Conservation (phyloP, 2,113 vertebrate genomes). For the Anolis sagrei region DNA sequence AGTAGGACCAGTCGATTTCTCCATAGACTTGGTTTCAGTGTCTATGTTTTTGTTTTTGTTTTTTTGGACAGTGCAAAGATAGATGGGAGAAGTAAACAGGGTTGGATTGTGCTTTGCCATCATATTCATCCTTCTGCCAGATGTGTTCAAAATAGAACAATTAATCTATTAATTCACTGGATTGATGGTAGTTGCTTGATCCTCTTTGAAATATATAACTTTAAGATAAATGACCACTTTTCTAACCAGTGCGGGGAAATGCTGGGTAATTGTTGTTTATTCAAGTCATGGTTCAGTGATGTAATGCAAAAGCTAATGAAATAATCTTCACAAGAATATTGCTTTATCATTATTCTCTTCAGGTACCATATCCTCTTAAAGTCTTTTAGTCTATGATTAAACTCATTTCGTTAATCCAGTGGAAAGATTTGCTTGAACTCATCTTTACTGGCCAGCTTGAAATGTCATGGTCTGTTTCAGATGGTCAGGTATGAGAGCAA, state of each 20-base stretch:
- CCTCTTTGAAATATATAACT: background rate
- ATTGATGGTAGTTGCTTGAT: no score
- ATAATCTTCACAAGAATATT: background rate
- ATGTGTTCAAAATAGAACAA: no score
- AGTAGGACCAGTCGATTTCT: constrained; percentile 52
- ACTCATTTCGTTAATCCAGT: background rate
- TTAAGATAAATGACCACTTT: background rate
- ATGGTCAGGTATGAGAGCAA: background rate
- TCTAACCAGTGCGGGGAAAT: background rate
- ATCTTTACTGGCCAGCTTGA: background rate
- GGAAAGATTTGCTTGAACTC: background rate
- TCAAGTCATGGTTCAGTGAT: background rate
- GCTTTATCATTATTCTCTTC: background rate
- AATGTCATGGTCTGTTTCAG: background rate
- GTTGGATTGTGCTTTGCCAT: background rate
- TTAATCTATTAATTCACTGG: no score
- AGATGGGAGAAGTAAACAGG: background rate
- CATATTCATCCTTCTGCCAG: background rate
- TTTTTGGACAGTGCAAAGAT: background rate
- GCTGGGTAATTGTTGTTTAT: background rate
- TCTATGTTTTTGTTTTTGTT: constrained; percentile 4
- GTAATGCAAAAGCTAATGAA: background rate
- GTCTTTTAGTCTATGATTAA: background rate
- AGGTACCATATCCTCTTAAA: background rate
- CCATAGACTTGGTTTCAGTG: constrained; percentile 59